Base-by-base conservation (phyloP, 2,797 vertebrate species). In the Sebastes diploproa region DNA sequence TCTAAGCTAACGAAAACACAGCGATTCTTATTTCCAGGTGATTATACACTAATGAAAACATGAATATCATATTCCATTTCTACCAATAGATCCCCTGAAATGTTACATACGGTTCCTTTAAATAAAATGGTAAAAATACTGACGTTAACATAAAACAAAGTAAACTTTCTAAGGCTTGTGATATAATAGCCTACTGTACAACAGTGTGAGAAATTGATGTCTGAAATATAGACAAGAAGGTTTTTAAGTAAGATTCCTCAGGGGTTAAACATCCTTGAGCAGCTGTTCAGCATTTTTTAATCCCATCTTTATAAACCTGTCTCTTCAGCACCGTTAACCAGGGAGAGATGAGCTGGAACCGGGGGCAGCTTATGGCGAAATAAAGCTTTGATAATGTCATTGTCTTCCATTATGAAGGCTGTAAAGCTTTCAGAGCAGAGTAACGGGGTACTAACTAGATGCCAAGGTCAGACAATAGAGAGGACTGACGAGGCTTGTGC, bases 351-450 rank as follows among this genome's bases (percentile, higher is more conserved):
- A 73, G 69, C 58, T 59, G 58, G 54, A 82, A 73, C 59, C 3
- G 32, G 18, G 8, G 64, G 59, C 74, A 56, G 34, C 71, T 83
- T 64, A 66, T 60, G 80, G 76, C 74, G 77, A 89, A 82, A 83
- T 85, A 86, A 88, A 86, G 62, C 82, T 85, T 83, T 82, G 72
- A 91, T 92, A 91, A 89, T 90, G 90, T 77, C 82, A 76, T 65
- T 60, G 64, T 88, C 38, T 65, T 81, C 66, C 71, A 81, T 87
- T 76, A 88, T 61, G 32, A 73, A 78, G 67, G 72, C 78, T 60
- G 74, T 89, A 86, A 92, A 91, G 71, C 60, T 69, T 78, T 86
- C 78, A 83, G 72, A 81, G 80, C 29, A 18, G 38, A 78, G 75
- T 55, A 65, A 71, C 64, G 38, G 30, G 55, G 54, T 64, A 20